Base-by-base conservation (phyloP, 2,888 invertebrate genomes). In the Euclidia mi region DNA sequence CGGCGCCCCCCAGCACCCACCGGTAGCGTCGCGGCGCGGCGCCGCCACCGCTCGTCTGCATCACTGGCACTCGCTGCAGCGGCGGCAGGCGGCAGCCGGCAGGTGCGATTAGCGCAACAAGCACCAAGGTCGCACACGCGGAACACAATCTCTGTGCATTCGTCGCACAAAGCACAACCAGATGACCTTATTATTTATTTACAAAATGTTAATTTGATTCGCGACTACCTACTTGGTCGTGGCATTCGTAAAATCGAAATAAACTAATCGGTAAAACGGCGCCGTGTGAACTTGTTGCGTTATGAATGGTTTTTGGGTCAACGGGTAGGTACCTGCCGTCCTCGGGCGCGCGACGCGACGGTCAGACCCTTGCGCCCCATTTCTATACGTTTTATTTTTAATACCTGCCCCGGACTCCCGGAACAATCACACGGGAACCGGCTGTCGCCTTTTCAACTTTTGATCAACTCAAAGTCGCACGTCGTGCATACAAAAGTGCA, bases 91-190 rank as follows among this genome's bases (percentile, higher is more conserved):
- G 73, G 73, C 66, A 51, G 18, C n/a, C 14, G 28, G 48, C 77
- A 78, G 78, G 79, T 77, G 73, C 66, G 47, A 15, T 46, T 32
- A 46, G 42, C 38, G 57, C 44, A 48, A 40, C 70, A 51, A 76
- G 67, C 79, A 65, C 69, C 89, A 91, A 94, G 94, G 94, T 76
- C 88, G 80, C 56, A 74, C 78, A 91, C 81, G 77, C 94, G 94
- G 94, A 94, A 94, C 89, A 92, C 94, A 94, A 89, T 94, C 94
- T 89, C 92, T 89, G 78, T 81, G 74, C 81, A 84, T 74, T 82
- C 76, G 77, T 70, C 73, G 71, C 79, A 84, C 82, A 84, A 85
- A 85, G 80, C 81, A 65, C 71, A 77, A 85, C 89, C 87, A 81
- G 91, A 75, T 82, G 85, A 89, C 88, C 90, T 88, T 90, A 87